Base-by-base conservation (phyloP, 2,888 invertebrate genomes). In the Mesoligia furuncula region DNA sequence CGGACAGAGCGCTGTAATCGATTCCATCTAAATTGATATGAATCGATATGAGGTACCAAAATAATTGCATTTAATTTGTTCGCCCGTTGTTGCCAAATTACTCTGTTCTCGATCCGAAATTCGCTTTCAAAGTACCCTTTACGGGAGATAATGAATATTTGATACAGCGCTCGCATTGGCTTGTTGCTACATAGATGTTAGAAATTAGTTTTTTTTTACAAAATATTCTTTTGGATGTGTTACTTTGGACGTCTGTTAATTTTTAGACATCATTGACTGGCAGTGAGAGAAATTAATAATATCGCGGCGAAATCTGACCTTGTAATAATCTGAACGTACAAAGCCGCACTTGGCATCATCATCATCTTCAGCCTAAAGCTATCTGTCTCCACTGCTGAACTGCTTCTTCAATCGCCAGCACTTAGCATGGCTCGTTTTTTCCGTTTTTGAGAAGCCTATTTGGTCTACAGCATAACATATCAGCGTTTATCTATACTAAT, bases 81-180 rank as follows among this genome's bases (percentile, higher is more conserved):
- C 85, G 80, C 84, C 87, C 82, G 85, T 88, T 84, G 92, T 89
- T 93, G 93, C 93, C 94, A 93, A 94, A 94, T 93, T 90, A 92
- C 92, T 90, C 88, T 86, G 87, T 85, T 87, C 83, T 83, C 83
- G 88, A 87, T 87, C 90, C 80, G 85, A 87, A 85, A 88, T 86
- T 83, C 89, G 83, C 81, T 86, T 78, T 85, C 85, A 84, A 89
- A 91, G 92, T 90, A 91, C 92, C 93, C 92, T 92, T 93, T 91
- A 90, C 91, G 90, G 88, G 90, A 91, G 94, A 95, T 95, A 95
- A 95, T 95, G 95, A 95, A 95, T 95, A 95, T 95, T 95, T 95
- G 95, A 95, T 95, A 94, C 92, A 92, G 92, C 91, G 90, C 88
- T 90, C 90, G 91, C 92, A 95, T 95, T 92, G 93, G 91, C 91